These are phyloP conservation scores for Hypotaenidia philippensis DNA, from an alignment of 2,797 vertebrate species.

Conservation along the genomic window DNA sequence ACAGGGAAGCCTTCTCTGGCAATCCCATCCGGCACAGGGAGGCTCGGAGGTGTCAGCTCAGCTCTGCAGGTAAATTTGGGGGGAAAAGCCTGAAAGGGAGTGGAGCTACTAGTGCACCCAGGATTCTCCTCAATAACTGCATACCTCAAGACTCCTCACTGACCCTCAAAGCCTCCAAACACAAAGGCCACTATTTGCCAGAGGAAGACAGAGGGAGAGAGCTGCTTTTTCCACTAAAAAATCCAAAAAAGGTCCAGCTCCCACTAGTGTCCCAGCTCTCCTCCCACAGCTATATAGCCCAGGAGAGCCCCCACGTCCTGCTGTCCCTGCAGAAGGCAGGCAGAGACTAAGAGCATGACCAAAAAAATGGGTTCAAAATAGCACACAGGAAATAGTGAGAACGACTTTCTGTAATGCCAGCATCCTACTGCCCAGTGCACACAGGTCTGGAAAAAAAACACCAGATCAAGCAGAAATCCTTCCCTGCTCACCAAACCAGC, in stretches of 20 bases:
- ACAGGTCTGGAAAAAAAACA: not conserved
- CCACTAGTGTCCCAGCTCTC: not conserved
- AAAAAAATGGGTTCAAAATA: not conserved
- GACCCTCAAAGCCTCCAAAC: not conserved
- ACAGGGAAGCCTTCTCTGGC: not conserved
- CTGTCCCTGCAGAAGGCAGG: not conserved
- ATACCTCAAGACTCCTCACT: not conserved
- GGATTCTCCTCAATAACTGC: not conserved
- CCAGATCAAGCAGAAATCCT: not conserved
- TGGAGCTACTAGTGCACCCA: not conserved
- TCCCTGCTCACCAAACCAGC: not conserved
- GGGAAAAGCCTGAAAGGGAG: not conserved
- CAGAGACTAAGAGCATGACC: not conserved
- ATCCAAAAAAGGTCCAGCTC: not conserved
- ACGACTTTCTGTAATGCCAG: not conserved
- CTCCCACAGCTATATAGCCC: not conserved
- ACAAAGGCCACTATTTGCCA: not conserved
- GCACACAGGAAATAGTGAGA: fast-evolving
- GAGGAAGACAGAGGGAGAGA: not conserved
- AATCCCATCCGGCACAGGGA: not conserved
- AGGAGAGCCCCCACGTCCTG: not conserved
- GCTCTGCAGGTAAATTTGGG: not conserved
- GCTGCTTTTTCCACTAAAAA: not conserved
- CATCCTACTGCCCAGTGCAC: not conserved
- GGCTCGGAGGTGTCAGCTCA: not conserved